Evolutionary conservation across 2,113 vertebrate genomes (phyloP).

Genomic region (Zosterops lateralis): DNA sequence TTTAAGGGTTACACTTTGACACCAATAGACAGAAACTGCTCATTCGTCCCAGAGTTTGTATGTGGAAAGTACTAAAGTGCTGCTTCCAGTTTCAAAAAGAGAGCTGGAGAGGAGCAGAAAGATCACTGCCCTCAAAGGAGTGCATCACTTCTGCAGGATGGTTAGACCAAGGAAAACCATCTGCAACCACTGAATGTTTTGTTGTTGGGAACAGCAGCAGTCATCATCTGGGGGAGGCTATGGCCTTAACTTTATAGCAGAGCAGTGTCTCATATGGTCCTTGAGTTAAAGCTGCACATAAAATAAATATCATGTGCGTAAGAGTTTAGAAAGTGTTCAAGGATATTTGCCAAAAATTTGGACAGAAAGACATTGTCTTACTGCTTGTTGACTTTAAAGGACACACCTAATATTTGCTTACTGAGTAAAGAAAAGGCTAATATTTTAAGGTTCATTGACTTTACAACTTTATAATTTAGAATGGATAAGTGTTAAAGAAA

Average conservation of each 20-base stretch:
- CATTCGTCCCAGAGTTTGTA: not conserved
- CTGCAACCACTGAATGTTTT: not conserved
- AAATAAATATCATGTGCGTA: not conserved
- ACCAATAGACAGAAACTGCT: not conserved
- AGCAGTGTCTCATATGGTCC: not conserved
- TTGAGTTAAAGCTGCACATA: not conserved
- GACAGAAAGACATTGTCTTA: not conserved
- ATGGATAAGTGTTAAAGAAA: not conserved
- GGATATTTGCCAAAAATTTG: not conserved
- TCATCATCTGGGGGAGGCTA: not conserved
- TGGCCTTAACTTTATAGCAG: not conserved
- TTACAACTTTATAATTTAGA: not conserved
- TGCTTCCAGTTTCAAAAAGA: not conserved
- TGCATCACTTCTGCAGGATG: not conserved
- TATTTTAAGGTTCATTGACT: not conserved
- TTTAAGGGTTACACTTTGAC: not conserved
- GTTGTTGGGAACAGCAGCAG: not conserved
- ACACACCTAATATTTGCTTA: not conserved
- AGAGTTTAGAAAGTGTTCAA: not conserved
- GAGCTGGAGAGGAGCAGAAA: not conserved
- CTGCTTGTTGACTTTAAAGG: not conserved
- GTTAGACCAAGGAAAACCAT: not conserved
- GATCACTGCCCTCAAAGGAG: not conserved
- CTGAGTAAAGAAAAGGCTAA: not conserved
- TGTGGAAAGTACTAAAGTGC: not conserved